Conservation (phyloP, 64 coral and sea anemone genomes). For the Acropora yongei region DNA sequence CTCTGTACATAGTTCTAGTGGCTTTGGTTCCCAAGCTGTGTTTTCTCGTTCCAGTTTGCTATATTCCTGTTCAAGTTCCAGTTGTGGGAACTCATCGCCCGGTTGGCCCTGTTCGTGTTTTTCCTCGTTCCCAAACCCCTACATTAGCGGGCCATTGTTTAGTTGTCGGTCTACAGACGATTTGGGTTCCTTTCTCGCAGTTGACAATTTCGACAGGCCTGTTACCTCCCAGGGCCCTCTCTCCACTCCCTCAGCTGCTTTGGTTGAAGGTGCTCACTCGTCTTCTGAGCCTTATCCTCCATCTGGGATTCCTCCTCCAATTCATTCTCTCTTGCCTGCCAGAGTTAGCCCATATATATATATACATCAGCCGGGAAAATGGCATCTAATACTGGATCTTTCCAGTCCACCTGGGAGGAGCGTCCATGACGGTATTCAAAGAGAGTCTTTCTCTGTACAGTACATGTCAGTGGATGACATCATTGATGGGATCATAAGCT, state of each 20-base stretch:
- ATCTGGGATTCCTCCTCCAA: neutral
- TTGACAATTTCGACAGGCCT: neutral
- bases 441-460: neutral
- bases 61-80: neutral
- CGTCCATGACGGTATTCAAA: slow-evolving; percentile 48
- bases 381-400: slow-evolving; percentile 33
- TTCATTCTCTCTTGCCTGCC: neutral
- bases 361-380: slow-evolving; percentile 18
- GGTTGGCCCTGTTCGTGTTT: neutral
- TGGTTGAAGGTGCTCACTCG: neutral
- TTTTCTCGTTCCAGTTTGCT: neutral
- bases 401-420: slow-evolving; percentile 10
- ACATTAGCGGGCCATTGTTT: neutral
- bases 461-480: slow-evolving; percentile 33
- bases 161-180: neutral
- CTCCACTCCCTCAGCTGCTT: neutral
- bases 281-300: neutral
- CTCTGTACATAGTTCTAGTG: neutral
- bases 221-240: neutral
- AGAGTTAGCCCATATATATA: neutral
- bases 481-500: neutral
- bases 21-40: neutral
- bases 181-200: neutral
- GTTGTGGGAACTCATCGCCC: neutral
- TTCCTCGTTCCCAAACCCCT: neutral